phyloP scores from a whole-genome alignment of 2,888 invertebrate species.

The Tetranychus truncatus region DNA sequence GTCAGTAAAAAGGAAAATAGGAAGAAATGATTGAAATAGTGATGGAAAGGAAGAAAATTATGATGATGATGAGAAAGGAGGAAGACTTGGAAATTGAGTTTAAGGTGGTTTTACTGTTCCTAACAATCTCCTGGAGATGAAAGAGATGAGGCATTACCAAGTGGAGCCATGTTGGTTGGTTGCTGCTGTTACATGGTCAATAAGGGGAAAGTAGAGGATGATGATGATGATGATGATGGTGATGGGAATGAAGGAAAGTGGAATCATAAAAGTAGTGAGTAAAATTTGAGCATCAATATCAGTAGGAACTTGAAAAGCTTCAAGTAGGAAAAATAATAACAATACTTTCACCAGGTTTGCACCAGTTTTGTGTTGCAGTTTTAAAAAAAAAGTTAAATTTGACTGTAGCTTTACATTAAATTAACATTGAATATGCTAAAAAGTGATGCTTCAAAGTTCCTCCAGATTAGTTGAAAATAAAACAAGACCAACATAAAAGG shows the following conservation, averaged over 20 bases:
- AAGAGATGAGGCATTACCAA: neutral
- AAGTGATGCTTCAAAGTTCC: neutral
- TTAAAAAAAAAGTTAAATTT: too few relatives aligned
- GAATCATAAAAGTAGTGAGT: neutral
- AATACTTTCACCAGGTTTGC: too few relatives aligned
- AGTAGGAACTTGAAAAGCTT: too few relatives aligned
- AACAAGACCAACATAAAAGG: too few relatives aligned
- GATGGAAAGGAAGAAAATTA: neutral
- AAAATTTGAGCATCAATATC: neutral
- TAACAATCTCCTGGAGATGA: neutral
- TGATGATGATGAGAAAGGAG: neutral
- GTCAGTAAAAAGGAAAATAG: neutral
- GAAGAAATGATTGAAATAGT: neutral
- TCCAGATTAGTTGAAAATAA: neutral
- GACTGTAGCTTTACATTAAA: too few relatives aligned
- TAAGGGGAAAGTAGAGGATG: neutral
- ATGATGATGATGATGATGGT: neutral
- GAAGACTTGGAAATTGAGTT: neutral
- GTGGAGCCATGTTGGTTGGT: neutral
- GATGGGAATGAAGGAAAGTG: neutral
- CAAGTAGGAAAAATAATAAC: too few relatives aligned
- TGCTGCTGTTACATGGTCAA: constrained; percentile 2
- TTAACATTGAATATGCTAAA: neutral
- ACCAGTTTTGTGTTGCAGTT: too few relatives aligned
- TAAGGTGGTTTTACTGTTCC: neutral